Conservation (phyloP, 2,797 vertebrate genomes). For the Rhadinocentrus ornatus region DNA sequence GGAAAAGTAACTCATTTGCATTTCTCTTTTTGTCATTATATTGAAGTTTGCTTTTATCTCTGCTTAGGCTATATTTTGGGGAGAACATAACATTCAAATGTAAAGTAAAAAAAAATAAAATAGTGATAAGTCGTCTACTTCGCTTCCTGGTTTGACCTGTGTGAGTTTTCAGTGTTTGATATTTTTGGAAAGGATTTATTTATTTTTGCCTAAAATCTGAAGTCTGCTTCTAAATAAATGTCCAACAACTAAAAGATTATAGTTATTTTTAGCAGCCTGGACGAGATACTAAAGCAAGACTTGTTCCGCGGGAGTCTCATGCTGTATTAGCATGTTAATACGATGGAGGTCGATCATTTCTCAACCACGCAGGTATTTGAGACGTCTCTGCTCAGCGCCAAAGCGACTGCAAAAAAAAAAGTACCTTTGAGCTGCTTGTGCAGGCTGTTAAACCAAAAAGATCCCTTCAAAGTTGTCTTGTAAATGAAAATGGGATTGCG, state of each 20-base stretch:
- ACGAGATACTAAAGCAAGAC: conserved; percentile 26
- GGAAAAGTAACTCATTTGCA: conserved; percentile 50
- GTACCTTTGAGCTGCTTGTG: conserved; percentile 12
- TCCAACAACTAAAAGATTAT: conserved; percentile 43
- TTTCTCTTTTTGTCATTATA: conserved; percentile 22
- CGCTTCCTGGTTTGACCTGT: conserved; percentile 26
- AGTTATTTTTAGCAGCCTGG: conserved; percentile 40
- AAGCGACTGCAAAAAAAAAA: conserved; percentile 8
- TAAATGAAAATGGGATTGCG: conserved; percentile 23
- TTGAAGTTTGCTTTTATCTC: conserved; percentile 22
- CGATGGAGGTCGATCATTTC: background rate
- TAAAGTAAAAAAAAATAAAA: conserved; percentile 8
- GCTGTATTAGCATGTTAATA: background rate
- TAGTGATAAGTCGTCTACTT: conserved; percentile 5
- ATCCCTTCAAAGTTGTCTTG: conserved; percentile 19
- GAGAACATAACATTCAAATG: conserved; percentile 3
- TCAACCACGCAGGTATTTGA: conserved; percentile 4
- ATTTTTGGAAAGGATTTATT: conserved; percentile 20
- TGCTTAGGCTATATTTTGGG: conserved; percentile 16
- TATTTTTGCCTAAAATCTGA: conserved; percentile 28
- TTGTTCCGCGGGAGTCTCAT: conserved; percentile 3
- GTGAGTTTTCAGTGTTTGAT: background rate
- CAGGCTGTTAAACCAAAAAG: conserved; percentile 1
- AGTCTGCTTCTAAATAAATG: conserved; percentile 25
- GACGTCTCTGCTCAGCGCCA: conserved; percentile 17